Conservation (phyloP, 2,797 vertebrate genomes). For the Sphaeramia orbicularis region DNA sequence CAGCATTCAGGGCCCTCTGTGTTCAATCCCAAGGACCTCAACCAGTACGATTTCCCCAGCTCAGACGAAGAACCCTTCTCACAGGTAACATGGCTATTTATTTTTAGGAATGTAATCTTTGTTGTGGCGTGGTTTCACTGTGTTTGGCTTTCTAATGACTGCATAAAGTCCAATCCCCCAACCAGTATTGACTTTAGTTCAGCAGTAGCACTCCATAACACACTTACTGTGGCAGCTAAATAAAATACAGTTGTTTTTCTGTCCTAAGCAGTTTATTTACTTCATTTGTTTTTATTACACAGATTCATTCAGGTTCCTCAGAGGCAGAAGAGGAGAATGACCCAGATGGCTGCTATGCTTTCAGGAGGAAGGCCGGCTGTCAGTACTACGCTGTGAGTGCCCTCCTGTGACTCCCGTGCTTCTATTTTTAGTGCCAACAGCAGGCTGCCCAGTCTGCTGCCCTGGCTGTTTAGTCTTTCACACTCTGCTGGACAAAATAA, state of each 20-base stretch:
- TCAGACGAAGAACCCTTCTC: slow-evolving; percentile 97
- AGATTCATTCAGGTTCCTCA: slow-evolving; percentile 97
- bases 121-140: not conserved
- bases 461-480: slow-evolving; percentile 28
- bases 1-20: slow-evolving; percentile 92
- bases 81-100: slow-evolving; percentile 83
- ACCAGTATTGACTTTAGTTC: not conserved
- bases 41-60: slow-evolving; percentile 99
- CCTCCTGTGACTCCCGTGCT: slow-evolving; percentile 61
- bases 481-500: slow-evolving; percentile 45
- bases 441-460: slow-evolving; percentile 51
- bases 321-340: slow-evolving; percentile 99
- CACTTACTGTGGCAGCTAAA: not conserved
- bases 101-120: not conserved
- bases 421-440: slow-evolving; percentile 69
- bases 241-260: not conserved
- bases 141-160: not conserved
- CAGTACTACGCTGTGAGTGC: slow-evolving; percentile 96
- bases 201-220: not conserved
- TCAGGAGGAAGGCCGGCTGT: slow-evolving; percentile 98
- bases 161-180: not conserved
- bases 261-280: not conserved
- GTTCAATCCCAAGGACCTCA: slow-evolving; percentile 98
- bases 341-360: slow-evolving; percentile 96
- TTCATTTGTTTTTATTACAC: slow-evolving; percentile 13